Percentiles rank a stretch among this genome's conserved stretches.
phyloP scores from a whole-genome alignment of 2,888 invertebrate species.

The Idaea aversata region DNA sequence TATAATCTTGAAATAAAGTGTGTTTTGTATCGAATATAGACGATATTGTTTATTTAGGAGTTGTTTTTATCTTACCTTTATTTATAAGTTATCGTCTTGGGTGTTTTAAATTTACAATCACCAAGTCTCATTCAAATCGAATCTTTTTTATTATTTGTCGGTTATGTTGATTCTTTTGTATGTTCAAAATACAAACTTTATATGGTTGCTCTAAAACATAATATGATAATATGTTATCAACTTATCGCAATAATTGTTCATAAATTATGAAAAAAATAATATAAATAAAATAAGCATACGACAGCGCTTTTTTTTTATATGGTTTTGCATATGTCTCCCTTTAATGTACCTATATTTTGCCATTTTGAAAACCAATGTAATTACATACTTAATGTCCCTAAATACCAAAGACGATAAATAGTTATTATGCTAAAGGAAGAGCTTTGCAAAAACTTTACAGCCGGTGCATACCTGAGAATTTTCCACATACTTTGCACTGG shows the following conservation, averaged over 20 bases:
- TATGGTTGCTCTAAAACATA: too few species aligned
- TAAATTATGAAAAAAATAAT: too few species aligned
- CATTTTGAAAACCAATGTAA: neutral
- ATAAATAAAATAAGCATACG: too few species aligned
- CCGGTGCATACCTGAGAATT: neutral
- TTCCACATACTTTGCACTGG: constrained; percentile 26
- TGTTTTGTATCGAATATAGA: neutral
- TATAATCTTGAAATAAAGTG: neutral
- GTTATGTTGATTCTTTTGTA: neutral
- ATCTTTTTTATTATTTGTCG: neutral
- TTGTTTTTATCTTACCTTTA: neutral
- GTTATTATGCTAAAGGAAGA: neutral
- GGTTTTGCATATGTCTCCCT: too few species aligned
- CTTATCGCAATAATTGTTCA: too few species aligned
- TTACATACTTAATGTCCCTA: neutral
- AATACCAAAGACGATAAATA: constrained; percentile 8
- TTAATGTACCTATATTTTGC: too few species aligned
- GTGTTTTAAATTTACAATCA: neutral
- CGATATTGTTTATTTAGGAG: neutral
- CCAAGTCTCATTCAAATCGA: neutral
- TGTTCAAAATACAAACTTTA: too few species aligned
- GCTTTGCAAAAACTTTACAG: neutral
- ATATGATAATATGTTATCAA: too few species aligned
- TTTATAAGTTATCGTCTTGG: neutral
- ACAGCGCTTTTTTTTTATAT: too few species aligned